Evolutionary conservation across 2,888 invertebrate species (phyloP), one percentile per base, ranked within the genome.

Genomic region (Pollenia labialis): DNA sequence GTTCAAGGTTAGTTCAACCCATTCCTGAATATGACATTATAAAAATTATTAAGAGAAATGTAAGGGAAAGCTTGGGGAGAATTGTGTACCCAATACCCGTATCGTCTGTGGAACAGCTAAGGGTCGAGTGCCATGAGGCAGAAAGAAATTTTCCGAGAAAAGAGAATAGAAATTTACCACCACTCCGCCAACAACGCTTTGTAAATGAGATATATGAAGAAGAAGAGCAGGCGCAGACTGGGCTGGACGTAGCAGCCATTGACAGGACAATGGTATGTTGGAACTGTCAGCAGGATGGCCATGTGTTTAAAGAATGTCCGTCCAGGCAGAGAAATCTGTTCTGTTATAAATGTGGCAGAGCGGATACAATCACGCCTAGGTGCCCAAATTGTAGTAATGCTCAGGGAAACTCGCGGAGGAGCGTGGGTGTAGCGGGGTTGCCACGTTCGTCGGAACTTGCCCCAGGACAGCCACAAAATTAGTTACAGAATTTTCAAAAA

Each of bases 1-100:
- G 81, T 1, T n/a, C 58, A 0, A 64, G 44, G 54, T 3, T 81
- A 9, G 0, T 44, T 6, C 56, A 71, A n/a, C 14, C 58, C 1
- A 60, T 74, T 1, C 23, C 48, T 1, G 72, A 74, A 32, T 42
- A 52, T 12, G 75, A 76, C 4, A 76, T 66, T 68, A 77, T 77
- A 11, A 52, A 23, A 10, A 64, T 76, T 1, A 16, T 76, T 12
- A 75, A 75, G 14, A 52, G 54, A 46, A 76, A 76, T 54, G 23
- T 76, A 1, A 60, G n/a, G 16, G 66, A 56, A 4, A 77, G 66
- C 12, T 10, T 77, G 0, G 66, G 14, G 1, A 42, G n/a, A 12
- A 77, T 77, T 4, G 66, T 77, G 0, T 77, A 77, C 12, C 66
- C 66, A 11, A 77, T 77, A 1, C 2, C 40, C 9, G 42, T 66